Percentiles rank a stretch among this genome's conserved stretches.
phyloP scores from a whole-genome alignment of 37 sponge, comb jelly and placozoan species.

The Spongilla lacustris region DNA sequence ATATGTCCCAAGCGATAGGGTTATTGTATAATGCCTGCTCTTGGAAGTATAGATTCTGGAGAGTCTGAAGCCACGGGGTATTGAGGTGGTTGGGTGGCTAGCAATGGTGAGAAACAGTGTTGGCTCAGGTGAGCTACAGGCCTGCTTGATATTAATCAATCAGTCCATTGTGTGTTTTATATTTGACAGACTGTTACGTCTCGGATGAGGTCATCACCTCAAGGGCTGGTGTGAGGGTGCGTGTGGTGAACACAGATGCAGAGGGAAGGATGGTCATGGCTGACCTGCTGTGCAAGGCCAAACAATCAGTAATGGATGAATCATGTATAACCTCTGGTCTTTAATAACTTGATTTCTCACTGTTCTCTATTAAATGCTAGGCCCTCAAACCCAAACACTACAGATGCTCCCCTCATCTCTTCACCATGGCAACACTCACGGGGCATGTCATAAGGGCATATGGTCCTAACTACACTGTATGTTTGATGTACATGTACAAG shows the following conservation, averaged over 20 bases:
- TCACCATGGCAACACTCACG: slow-evolving; percentile 10
- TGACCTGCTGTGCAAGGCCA: slow-evolving; percentile 28
- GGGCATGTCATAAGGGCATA: slow-evolving; percentile 11
- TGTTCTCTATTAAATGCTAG: neutral
- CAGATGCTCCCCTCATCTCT: slow-evolving; percentile 44
- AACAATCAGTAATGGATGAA: slow-evolving; percentile 49
- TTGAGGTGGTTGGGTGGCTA: slow-evolving; percentile 9
- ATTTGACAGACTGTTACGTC: slow-evolving; percentile 44
- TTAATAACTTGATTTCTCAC: neutral
- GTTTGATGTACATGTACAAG: neutral
- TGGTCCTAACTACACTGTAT: slow-evolving; percentile 56
- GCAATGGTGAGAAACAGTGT: slow-evolving; percentile 61
- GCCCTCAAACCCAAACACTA: slow-evolving; percentile 24
- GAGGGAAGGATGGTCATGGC: neutral
- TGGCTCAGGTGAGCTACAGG: slow-evolving; percentile 41
- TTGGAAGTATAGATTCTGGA: neutral
- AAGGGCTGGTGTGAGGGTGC: slow-evolving; percentile 51
- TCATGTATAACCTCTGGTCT: neutral
- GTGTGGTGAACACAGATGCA: neutral
- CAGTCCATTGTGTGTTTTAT: neutral
- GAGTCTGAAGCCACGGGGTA: neutral
- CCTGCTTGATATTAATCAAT: neutral
- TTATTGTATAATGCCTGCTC: neutral
- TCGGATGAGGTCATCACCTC: slow-evolving; percentile 67
- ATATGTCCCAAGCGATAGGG: too few relatives aligned